Conservation (phyloP, 2,888 invertebrate species). For the Ceramica pisi region DNA sequence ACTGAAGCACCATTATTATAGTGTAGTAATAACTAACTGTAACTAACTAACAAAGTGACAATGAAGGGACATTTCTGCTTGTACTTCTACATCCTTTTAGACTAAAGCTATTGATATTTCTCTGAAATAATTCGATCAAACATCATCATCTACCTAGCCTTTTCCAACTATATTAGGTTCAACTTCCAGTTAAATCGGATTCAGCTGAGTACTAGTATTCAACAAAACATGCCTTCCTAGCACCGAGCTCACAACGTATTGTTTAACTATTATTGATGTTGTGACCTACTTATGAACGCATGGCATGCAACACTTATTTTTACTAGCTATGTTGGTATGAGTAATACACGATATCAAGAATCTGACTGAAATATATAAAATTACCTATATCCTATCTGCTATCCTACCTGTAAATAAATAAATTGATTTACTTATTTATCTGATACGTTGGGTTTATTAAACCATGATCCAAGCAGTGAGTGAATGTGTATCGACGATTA, state of each 20-base stretch:
- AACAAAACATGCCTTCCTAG: neutral
- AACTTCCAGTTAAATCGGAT: too few relatives aligned
- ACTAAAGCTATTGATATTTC: too few relatives aligned
- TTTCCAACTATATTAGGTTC: too few relatives aligned
- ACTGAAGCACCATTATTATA: neutral
- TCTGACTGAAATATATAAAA: neutral
- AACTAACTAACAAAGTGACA: too few relatives aligned
- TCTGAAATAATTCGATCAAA: too few relatives aligned
- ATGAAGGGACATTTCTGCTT: too few relatives aligned
- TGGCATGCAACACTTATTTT: conserved; percentile 5
- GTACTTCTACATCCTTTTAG: too few relatives aligned
- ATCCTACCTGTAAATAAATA: too few relatives aligned
- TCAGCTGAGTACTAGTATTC: neutral
- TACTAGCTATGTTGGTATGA: neutral
- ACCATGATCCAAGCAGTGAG: neutral
- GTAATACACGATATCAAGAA: conserved; percentile 15
- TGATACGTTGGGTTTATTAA: neutral
- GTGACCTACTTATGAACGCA: conserved; percentile 17
- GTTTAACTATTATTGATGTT: conserved; percentile 7
- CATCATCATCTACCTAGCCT: too few relatives aligned
- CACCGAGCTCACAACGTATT: neutral
- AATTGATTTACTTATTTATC: too few relatives aligned
- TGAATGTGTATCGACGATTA: conserved; percentile 11
- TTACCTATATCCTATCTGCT: neutral
- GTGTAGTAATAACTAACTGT: too few relatives aligned